Conservation (phyloP, 1,140 invertebrate genomes). For the Drosophila kanapiae region DNA sequence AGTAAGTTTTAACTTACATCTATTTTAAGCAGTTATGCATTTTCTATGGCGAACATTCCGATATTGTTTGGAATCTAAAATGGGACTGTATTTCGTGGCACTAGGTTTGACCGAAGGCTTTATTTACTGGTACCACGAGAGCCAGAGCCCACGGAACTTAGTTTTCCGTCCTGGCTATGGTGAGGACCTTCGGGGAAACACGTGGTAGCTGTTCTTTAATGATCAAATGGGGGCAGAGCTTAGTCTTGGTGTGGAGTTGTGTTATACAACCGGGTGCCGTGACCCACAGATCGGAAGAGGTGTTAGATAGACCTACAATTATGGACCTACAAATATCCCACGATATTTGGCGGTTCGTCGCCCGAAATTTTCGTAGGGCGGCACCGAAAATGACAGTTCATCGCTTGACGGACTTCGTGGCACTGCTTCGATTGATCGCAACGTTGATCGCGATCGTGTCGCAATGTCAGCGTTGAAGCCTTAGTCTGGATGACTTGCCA, state of each 20-base stretch:
- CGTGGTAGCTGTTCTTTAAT: conserved; percentile 4
- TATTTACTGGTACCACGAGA: conserved; percentile 6
- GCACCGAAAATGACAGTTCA: no score
- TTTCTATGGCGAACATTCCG: conserved; percentile 1
- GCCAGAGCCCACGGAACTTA: conserved; percentile 8
- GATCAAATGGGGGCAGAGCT: conserved; percentile 10
- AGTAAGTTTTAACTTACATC: not conserved
- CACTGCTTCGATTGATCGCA: no score
- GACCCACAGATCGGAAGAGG: conserved; percentile 6
- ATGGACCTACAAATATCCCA: no score
- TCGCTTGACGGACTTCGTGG: no score
- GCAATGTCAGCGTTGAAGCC: no score
- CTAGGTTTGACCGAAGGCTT: conserved; percentile 5
- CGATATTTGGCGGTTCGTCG: no score
- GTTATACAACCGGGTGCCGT: conserved; percentile 4
- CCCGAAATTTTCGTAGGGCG: no score
- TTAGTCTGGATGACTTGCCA: no score
- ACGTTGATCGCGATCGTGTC: no score
- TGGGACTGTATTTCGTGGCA: conserved; percentile 4
- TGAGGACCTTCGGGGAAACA: not conserved
- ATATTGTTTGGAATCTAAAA: not conserved
- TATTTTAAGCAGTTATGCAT: not conserved
- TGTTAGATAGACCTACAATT: conserved; percentile 46
- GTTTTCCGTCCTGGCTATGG: conserved; percentile 7
- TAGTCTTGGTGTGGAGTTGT: conserved; percentile 6